These are phyloP conservation scores for Mongoloraphidia duomilia DNA, from an alignment of 2,888 invertebrate genomes.

Conservation along the genomic window DNA sequence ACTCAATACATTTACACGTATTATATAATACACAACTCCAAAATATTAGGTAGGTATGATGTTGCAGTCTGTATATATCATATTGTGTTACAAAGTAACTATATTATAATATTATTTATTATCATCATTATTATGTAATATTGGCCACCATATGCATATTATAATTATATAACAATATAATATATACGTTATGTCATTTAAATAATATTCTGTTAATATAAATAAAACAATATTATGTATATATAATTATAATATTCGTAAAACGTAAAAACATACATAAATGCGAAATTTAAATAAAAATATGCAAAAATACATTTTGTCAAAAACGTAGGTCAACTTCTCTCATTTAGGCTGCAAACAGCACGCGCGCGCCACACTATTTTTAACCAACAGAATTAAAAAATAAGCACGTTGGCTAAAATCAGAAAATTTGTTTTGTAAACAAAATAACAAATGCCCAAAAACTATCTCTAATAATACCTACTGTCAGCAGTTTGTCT, in stretches of 20 bases:
- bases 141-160: slow-evolving; percentile 9
- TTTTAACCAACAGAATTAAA: background rate
- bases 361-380: no score
- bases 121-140: background rate
- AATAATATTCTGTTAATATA: slow-evolving; percentile 15
- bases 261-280: slow-evolving; percentile 16
- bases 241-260: slow-evolving; percentile 7
- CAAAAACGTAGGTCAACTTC: slow-evolving; percentile 93
- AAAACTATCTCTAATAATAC: no score
- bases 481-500: no score
- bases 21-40: no score
- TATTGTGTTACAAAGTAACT: slow-evolving; percentile 17
- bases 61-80: slow-evolving; percentile 8
- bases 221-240: slow-evolving; percentile 7
- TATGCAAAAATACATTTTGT: slow-evolving; percentile 45
- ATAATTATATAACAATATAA: background rate
- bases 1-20: no score
- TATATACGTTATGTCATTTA: slow-evolving; percentile 14
- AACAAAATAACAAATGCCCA: no score
- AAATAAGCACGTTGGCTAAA: background rate
- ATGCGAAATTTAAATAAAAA: slow-evolving; percentile 36
- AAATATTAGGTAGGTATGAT: background rate
- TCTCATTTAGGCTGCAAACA: slow-evolving; percentile 26
- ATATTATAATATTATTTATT: slow-evolving; percentile 5
- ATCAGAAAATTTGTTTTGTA: no score